phyloP scores from a whole-genome alignment of 2,888 invertebrate genomes.

The Trissolcus japonicus region DNA sequence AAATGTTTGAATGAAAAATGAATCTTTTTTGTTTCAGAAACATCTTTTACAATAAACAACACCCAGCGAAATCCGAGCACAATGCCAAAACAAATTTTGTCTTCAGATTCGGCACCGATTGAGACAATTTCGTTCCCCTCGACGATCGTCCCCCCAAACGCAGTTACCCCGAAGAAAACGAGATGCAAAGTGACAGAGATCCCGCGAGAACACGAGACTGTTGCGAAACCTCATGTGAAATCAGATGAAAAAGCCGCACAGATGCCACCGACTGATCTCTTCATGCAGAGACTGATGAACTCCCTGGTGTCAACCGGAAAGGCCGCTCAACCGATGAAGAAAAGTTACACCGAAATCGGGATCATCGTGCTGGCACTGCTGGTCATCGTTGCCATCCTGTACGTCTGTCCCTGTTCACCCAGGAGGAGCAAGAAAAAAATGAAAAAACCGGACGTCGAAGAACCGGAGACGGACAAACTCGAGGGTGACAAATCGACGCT shows the following conservation, averaged over 20 bases:
- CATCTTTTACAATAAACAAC: conserved; percentile 23
- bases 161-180: conserved; percentile 42
- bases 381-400: conserved; percentile 40
- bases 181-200: conserved; percentile 67
- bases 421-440: too few species aligned
- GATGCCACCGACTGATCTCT: too few species aligned
- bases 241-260: conserved; percentile 31
- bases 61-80: conserved; percentile 32
- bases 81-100: conserved; percentile 22
- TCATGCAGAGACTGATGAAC: too few species aligned
- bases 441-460: conserved; percentile 62
- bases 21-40: conserved; percentile 17
- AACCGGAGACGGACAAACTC: conserved; percentile 63
- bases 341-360: not conserved
- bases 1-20: too few species aligned
- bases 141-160: conserved; percentile 19
- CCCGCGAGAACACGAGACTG: conserved; percentile 67
- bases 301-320: too few species aligned
- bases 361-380: conserved; percentile 37
- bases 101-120: conserved; percentile 15
- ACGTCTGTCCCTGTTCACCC: not conserved
- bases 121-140: conserved; percentile 11
- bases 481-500: conserved; percentile 68
- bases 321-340: too few species aligned
- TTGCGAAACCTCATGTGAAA: conserved; percentile 70